Evolutionary conservation across 2,113 vertebrate genomes (phyloP), one percentile per base, ranked within the genome.

Genomic region (Trichomycterus rosablanca): DNA sequence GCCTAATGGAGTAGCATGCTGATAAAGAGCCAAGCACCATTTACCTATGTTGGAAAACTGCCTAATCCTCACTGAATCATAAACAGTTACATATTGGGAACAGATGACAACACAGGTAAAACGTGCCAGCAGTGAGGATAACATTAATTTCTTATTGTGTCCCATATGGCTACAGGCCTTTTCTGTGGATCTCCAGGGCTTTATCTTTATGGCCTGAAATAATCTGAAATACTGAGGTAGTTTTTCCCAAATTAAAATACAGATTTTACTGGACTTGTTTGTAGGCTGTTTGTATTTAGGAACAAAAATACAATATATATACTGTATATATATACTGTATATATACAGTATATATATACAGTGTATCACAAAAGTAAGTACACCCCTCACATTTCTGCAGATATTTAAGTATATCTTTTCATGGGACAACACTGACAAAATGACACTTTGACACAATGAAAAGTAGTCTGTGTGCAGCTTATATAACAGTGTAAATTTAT

Each of bases 1-100:
- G 42, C 56, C 37, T 65, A 72, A 78, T 77, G 66, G 57, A 57
- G 53, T 57, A 12, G 26, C 40, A 37, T 66, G 60, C 50, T 30
- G 52, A 51, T 16, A 16, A 16, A 57, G 57, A 66, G 49, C 42
- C 56, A 65, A 34, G n/a, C 28, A 59, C 26, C 32, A 16, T 43
- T 37, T 42, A 7, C 35, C 40, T 46, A 18, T 52, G n/a, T 20
- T 40, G 34, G 37, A 51, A 35, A 49, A 20, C 30, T 55, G 22
- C 35, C 24, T 66, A 62, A 71, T 57, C 42, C 52, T 39, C 58
- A 42, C n/a, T 51, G 50, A 26, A 16, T 35, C 40, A 11, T 59
- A 63, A 62, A 50, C 54, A 43, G 20, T 14, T 26, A 39, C 26
- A 51, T 39, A 66, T 32, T 35, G 40, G 23, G 51, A 12, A 50